Evolutionary conservation across 1,140 invertebrate species (phyloP), one percentile per base, ranked within the genome.

Genomic region (Pinna nobilis): DNA sequence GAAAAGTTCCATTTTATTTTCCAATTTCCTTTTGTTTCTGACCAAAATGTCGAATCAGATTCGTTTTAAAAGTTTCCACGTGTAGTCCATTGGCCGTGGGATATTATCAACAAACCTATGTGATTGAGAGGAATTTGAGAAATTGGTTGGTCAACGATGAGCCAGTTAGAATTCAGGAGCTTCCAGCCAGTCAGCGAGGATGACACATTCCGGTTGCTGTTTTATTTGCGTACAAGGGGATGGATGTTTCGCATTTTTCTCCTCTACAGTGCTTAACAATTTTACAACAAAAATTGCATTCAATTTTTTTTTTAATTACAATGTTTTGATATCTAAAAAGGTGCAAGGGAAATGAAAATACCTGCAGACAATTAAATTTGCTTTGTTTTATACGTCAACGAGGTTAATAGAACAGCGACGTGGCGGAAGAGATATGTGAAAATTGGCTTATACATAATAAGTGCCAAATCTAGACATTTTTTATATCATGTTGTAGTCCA

Each of bases 141-240:
- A 83, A 86, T 85, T 86, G 85, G 85, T 86, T 86, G 85, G 85
- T 86, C 85, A 86, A 83, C 76, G 71, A 79, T 32, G 80, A 86
- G 74, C 85, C 85, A 86, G 85, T 86, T 82, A 86, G 79, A 86
- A 74, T 83, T 78, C 81, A 86, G 83, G 73, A 72, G 44, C 69
- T 71, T 39, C 51, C 81, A 84, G 80, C 83, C 83, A 82, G 70
- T 84, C 84, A 82, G 77, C 63, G 80, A 75, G 79, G 79, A 78
- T 79, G 75, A 73, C 67, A 68, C 71, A 67, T 11, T 18, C 20
- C 11, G 13, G 28, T 18, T 57, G 5, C 18, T 4, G 28, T 33
- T 33, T 28, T 51, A 28, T 20, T 3, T 18, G 7, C 32, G 32
- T 32, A 57, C 32, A 47, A 20, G 20, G 44, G 15, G 20, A 47